Percentiles rank a stretch among this genome's conserved stretches.
These are phyloP conservation scores for Euplagia quadripunctaria DNA, from an alignment of 2,888 invertebrate species.

Conservation along the genomic window DNA sequence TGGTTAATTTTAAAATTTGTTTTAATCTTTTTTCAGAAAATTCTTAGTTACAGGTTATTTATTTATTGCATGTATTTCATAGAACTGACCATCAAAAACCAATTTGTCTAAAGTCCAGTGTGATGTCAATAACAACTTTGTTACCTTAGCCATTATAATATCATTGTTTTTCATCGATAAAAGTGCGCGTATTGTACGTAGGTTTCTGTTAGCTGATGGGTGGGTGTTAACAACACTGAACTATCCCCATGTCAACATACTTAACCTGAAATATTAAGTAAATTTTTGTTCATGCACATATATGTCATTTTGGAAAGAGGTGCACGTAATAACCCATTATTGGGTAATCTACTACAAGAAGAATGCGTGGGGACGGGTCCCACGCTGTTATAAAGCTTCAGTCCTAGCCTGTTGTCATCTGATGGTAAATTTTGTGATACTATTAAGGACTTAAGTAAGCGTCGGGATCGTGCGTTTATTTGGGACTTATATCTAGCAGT, in stretches of 20 bases:
- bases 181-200: constrained; percentile 30
- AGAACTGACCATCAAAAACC: neutral
- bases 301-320: neutral
- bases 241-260: constrained; percentile 26
- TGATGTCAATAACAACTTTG: neutral
- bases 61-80: neutral
- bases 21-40: too few species aligned
- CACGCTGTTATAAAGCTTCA: too few species aligned
- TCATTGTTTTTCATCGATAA: constrained; percentile 44
- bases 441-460: too few species aligned
- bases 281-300: neutral
- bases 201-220: constrained; percentile 19
- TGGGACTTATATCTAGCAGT: too few species aligned
- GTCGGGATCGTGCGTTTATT: too few species aligned
- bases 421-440: too few species aligned
- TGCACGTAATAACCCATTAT: neutral
- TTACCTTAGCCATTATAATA: constrained; percentile 34
- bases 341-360: too few species aligned
- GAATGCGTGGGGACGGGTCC: too few species aligned
- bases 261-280: constrained; percentile 20
- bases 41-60: too few species aligned
- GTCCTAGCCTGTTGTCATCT: too few species aligned
- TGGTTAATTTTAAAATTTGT: too few species aligned
- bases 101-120: neutral
- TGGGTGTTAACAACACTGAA: constrained; percentile 15